phyloP scores from a whole-genome alignment of 2,888 invertebrate species.

The Calameuta filiformis region DNA sequence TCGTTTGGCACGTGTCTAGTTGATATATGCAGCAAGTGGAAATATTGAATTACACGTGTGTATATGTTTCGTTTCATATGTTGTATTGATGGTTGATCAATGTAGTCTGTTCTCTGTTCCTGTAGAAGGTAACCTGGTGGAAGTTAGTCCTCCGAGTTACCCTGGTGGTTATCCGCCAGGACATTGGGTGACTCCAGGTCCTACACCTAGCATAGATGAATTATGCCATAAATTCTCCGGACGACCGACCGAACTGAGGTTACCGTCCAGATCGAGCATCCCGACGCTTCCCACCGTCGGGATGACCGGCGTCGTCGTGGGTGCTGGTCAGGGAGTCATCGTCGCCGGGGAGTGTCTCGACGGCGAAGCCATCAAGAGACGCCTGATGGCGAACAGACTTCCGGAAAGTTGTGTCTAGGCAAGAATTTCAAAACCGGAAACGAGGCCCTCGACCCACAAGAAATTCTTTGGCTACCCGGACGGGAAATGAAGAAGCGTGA shows the following conservation, averaged over 20 bases:
- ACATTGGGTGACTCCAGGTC: slow-evolving; percentile 68
- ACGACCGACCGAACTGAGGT: slow-evolving; percentile 61
- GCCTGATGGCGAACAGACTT: slow-evolving; percentile 86
- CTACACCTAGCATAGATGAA: slow-evolving; percentile 65
- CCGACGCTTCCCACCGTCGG: slow-evolving; percentile 47
- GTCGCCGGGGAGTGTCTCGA: slow-evolving; percentile 72
- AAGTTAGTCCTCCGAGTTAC: slow-evolving; percentile 62
- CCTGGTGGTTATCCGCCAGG: slow-evolving; percentile 56
- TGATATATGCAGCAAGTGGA: background rate
- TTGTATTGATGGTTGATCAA: background rate
- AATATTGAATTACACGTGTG: background rate
- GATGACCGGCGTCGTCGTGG: slow-evolving; percentile 47
- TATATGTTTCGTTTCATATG: background rate
- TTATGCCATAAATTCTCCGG: slow-evolving; percentile 62
- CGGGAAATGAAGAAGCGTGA: background rate
- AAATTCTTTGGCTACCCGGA: background rate
- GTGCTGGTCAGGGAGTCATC: slow-evolving; percentile 56
- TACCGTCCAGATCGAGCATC: slow-evolving; percentile 60
- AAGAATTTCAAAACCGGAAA: background rate
- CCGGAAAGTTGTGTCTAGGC: slow-evolving; percentile 89
- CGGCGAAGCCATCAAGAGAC: slow-evolving; percentile 88
- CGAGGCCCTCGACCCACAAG: background rate
- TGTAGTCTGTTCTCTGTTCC: slow-evolving; percentile 17
- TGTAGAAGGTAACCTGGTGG: slow-evolving; percentile 59
- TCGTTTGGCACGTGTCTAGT: background rate